These are phyloP conservation scores for Tauraco erythrolophus DNA, from an alignment of 2,113 vertebrate genomes.

Conservation along the genomic window DNA sequence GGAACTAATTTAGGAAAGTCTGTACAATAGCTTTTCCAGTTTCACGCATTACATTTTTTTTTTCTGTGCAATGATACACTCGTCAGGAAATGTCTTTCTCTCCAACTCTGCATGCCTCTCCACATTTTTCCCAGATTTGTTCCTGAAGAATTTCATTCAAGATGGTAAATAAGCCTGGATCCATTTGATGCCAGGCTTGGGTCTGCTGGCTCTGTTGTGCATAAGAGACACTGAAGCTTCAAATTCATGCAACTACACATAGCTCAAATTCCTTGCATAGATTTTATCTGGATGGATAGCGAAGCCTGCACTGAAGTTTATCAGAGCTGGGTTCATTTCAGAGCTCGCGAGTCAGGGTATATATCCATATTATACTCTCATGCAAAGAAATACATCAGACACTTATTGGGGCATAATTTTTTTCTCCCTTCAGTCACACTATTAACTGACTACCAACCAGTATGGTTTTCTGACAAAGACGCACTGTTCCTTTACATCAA, in stretches of 20 bases:
- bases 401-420: not conserved
- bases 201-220: not conserved
- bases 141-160: not conserved
- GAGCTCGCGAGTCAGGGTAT: rapidly evolving
- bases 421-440: not conserved
- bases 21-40: not conserved
- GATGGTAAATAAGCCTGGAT: not conserved
- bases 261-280: not conserved
- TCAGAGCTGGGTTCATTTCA: not conserved
- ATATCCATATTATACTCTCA: not conserved
- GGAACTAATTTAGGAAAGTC: not conserved
- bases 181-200: not conserved
- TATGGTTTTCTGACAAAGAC: not conserved
- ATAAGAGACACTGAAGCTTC: not conserved
- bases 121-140: not conserved
- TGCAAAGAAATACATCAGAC: not conserved
- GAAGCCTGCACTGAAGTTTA: not conserved
- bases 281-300: not conserved
- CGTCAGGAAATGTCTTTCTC: not conserved
- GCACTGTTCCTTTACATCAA: not conserved
- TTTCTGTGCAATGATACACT: not conserved
- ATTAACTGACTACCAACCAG: not conserved
- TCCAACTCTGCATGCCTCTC: not conserved
- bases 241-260: not conserved
- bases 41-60: not conserved